These are phyloP conservation scores for Molossus molossus DNA, from an alignment of 2,797 vertebrate genomes.

Conservation along the genomic window DNA sequence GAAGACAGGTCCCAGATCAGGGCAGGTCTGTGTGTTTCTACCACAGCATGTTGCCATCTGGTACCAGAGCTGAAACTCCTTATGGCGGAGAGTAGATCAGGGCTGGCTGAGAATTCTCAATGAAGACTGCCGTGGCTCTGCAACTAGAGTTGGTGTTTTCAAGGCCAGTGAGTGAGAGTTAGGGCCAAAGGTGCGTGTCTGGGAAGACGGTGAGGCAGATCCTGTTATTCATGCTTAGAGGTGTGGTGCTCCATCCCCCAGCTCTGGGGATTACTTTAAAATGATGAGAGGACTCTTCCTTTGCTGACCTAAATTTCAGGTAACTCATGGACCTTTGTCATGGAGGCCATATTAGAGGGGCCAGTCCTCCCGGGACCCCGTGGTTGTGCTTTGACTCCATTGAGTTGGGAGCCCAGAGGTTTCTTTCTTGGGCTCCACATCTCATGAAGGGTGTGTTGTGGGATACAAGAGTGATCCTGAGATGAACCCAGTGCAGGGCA, in stretches of 20 bases:
- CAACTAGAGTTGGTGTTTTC: neutral
- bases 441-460: neutral
- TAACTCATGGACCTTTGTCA: neutral
- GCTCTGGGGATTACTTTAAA: neutral
- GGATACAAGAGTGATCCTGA: neutral
- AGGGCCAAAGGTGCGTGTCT: neutral
- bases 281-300: neutral
- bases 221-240: neutral
- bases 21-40: neutral
- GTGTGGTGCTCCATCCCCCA: neutral
- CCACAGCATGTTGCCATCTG: neutral
- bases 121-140: neutral
- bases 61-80: neutral
- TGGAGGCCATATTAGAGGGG: accelerated
- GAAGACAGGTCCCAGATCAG: neutral
- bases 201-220: neutral
- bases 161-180: neutral
- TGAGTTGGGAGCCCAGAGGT: neutral
- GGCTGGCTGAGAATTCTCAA: neutral
- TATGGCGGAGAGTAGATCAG: neutral
- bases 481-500: neutral
- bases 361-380: neutral
- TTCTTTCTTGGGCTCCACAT: neutral
- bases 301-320: neutral
- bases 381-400: neutral